These are phyloP conservation scores for Rhinella marina DNA, from an alignment of 2,797 vertebrate genomes.

Conservation along the genomic window DNA sequence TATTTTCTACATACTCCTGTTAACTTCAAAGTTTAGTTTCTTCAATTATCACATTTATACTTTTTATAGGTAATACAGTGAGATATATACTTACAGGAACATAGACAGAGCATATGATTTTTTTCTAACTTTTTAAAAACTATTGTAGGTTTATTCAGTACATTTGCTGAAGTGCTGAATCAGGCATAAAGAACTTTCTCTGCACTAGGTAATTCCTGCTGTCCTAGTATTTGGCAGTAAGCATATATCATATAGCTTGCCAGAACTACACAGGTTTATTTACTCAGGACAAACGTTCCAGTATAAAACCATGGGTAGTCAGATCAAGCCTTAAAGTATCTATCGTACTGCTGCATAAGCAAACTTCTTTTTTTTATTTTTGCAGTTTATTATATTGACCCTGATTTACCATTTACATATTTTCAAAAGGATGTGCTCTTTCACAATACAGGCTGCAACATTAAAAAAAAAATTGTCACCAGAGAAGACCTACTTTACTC, in stretches of 20 bases:
- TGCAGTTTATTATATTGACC: background rate
- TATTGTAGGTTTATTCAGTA: background rate
- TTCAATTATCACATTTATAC: background rate
- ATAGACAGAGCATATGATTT: background rate
- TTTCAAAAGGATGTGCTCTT: background rate
- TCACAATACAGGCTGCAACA: background rate
- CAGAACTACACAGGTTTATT: constrained; percentile 11
- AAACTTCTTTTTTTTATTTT: background rate
- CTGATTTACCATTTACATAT: background rate
- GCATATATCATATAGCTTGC: background rate
- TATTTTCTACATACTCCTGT: background rate
- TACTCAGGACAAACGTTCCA: background rate
- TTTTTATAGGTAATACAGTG: background rate
- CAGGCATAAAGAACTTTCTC: background rate
- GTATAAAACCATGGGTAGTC: background rate
- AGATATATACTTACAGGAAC: background rate
- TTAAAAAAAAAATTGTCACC: background rate
- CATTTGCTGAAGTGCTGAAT: constrained; percentile 3
- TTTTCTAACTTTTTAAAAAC: background rate
- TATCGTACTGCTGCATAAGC: background rate
- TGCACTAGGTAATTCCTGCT: constrained; percentile 7
- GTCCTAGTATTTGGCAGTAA: background rate
- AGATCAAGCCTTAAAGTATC: background rate
- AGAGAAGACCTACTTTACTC: no score
- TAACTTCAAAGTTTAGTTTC: no score